Conservation (phyloP, 2,888 invertebrate genomes). For the Amitus sp. region DNA sequence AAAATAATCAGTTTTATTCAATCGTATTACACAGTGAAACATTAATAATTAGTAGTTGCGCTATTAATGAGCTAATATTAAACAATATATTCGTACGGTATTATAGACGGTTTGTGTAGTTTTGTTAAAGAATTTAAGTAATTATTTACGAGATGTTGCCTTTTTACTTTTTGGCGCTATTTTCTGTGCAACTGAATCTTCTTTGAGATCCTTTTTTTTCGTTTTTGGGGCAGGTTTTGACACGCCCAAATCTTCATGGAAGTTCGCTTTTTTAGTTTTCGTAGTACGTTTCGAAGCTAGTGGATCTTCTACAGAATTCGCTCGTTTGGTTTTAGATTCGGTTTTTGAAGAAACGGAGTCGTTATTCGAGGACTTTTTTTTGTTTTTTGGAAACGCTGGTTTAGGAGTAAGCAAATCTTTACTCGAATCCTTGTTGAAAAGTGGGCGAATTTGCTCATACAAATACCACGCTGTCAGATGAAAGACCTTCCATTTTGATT, state of each 20-base stretch:
- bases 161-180: neutral
- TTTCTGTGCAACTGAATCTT: neutral
- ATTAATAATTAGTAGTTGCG: neutral
- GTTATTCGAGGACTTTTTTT: neutral
- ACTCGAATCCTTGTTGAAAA: neutral
- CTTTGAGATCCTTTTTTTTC: neutral
- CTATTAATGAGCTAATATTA: neutral
- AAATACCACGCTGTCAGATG: constrained; percentile 7
- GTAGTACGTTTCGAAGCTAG: neutral
- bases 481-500: too few relatives aligned
- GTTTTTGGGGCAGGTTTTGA: neutral
- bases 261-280: neutral
- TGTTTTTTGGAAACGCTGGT: neutral
- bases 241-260: neutral
- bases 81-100: neutral
- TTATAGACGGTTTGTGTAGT: neutral
- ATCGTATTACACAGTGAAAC: neutral
- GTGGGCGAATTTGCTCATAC: constrained; percentile 9
- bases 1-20: neutral
- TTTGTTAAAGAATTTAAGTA: neutral
- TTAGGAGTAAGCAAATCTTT: constrained; percentile 2
- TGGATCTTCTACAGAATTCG: neutral
- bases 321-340: neutral
- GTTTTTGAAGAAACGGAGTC: neutral
- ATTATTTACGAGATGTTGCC: neutral